Evolutionary conservation across 2,113 vertebrate genomes (phyloP), one percentile per base, ranked within the genome.

Genomic region (Stegostoma tigrinum): DNA sequence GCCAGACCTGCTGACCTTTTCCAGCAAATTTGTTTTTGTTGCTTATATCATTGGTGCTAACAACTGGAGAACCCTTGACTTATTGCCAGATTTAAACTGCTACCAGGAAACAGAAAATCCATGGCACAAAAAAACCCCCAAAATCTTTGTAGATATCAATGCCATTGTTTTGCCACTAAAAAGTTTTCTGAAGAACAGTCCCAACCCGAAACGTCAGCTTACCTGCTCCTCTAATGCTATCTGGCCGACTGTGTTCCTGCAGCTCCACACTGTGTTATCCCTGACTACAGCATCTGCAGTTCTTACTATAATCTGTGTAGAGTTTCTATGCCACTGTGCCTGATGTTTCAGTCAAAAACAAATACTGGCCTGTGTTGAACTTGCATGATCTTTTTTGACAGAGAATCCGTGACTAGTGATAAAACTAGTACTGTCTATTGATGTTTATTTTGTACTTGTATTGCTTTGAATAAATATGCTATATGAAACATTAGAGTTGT

Each of bases 371-470:
- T 90, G 3, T 91, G 61, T 66, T 83, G 80, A 83, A 83, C 80
- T 83, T 3, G 5, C 38, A 38, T 75, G 38, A 83, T 83, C 5
- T 0, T 61, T 61, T 61, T 21, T 42, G 38, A 42, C 61, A 91
- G 34, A 66, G 17, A 70, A 94, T 70, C 45, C 38, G 45, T 48
- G 93, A 94, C 21, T 68, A 70, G 27, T 72, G 68, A 72, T 38
- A 27, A 38, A 8, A 64, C 24, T 42, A 14, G n/a, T n/a, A 17
- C 72, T 94, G 70, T 94, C 48, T 94, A 45, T 42, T 94, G 38
- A 93, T 66, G 91, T 94, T 68, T 94, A 94, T 94, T 48, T 94
- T 94, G 66, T 24, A 94, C 70, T 94, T 94, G 70, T 61, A 61
- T 61, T 61, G 55, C 55, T 10, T 21, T 70, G 64, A 87, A 87